These are phyloP conservation scores for Trimorus sp. DNA, from an alignment of 2,888 invertebrate species.

Conservation along the genomic window DNA sequence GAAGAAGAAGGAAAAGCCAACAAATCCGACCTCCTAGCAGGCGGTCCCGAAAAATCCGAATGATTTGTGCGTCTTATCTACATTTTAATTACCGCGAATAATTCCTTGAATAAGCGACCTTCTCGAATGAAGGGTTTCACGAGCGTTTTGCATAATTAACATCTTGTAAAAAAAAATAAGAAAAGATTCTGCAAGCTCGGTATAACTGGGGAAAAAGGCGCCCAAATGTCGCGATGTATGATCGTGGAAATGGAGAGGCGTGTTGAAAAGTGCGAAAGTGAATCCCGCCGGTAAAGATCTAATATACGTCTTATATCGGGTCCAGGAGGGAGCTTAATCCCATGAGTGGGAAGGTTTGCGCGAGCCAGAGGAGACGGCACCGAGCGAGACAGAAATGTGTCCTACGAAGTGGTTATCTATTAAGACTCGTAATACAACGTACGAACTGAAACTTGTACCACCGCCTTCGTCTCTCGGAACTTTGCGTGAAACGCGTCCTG, in stretches of 20 bases:
- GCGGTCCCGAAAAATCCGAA: conserved; percentile 76
- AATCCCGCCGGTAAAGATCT: conserved; percentile 22
- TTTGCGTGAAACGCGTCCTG: conserved; percentile 76
- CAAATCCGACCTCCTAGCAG: conserved; percentile 64
- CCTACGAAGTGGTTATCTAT: conserved; percentile 74
- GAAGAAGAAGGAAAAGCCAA: conserved; percentile 65
- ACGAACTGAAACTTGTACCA: conserved; percentile 75
- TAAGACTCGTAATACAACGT: conserved; percentile 71
- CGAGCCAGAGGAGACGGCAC: conserved; percentile 11
- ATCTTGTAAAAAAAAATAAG: conserved; percentile 43
- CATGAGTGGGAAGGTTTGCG: conserved; percentile 32
- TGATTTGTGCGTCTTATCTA: conserved; percentile 81
- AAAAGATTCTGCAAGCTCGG: conserved; percentile 25
- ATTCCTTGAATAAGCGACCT: conserved; percentile 78
- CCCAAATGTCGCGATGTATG: not conserved
- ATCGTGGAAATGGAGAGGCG: conserved; percentile 4
- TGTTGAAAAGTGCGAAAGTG: conserved; percentile 37
- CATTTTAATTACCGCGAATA: conserved; percentile 81
- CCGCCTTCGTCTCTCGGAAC: conserved; percentile 72
- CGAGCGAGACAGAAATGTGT: conserved; percentile 66
- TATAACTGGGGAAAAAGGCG: conserved; percentile 11
- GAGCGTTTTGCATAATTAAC: conserved; percentile 52
- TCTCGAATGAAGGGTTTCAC: conserved; percentile 58
- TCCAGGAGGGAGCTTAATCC: conserved; percentile 47
- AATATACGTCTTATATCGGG: conserved; percentile 33